These are phyloP conservation scores for Asarcornis scutulata DNA, from an alignment of 2,113 vertebrate genomes.

Conservation along the genomic window DNA sequence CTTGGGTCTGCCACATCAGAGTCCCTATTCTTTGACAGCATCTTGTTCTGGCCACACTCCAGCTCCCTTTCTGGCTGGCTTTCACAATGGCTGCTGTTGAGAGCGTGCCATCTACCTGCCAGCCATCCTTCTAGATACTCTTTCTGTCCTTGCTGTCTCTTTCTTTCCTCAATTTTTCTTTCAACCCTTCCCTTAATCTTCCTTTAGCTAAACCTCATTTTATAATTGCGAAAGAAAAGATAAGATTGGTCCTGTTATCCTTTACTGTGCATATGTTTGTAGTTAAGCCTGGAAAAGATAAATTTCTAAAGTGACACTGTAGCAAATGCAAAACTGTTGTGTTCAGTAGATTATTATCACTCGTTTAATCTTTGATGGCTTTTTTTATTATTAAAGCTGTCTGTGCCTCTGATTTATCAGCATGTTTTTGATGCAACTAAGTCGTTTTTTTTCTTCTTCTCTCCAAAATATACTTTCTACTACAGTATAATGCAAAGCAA, in stretches of 20 bases:
- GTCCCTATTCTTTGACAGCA: background rate
- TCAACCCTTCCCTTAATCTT: background rate
- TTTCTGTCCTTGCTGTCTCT: background rate
- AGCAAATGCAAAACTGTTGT: constrained; percentile 9
- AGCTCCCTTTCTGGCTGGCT: background rate
- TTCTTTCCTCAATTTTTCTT: background rate
- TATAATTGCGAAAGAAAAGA: background rate
- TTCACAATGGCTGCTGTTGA: background rate
- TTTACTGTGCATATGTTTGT: constrained; percentile 2
- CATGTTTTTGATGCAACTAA: constrained; percentile 55
- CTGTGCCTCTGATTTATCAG: constrained; percentile 53
- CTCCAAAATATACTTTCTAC: background rate
- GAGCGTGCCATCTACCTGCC: background rate
- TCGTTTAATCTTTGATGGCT: constrained; percentile 42
- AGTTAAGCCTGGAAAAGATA: constrained; percentile 22
- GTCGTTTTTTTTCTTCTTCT: background rate
- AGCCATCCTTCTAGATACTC: background rate
- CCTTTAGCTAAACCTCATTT: background rate
- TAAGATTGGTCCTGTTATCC: background rate
- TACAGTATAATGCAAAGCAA: background rate
- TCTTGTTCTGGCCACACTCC: background rate
- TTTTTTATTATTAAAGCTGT: constrained; percentile 61
- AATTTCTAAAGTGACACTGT: background rate
- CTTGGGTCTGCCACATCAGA: background rate
- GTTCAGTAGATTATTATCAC: constrained; percentile 9